phyloP scores from a whole-genome alignment of 2,113 vertebrate species.

The Tetrax tetrax region DNA sequence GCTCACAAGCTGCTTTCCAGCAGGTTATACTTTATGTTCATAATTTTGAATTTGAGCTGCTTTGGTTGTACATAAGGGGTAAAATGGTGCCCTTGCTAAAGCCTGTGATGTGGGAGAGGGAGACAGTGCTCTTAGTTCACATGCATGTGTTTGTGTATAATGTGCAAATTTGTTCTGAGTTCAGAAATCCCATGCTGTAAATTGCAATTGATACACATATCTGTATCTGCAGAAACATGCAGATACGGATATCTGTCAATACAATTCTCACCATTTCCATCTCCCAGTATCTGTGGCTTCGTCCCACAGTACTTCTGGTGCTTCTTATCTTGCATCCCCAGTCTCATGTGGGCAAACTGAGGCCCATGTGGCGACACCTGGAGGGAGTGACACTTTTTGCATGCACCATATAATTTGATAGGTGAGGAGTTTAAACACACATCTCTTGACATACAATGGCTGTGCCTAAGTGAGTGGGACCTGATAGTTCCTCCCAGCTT shows the following conservation, averaged over 20 bases:
- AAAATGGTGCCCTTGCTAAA: not conserved
- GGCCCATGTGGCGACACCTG: not conserved
- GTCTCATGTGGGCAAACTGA: not conserved
- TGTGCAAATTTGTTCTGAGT: not conserved
- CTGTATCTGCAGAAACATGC: not conserved
- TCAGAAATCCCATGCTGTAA: not conserved
- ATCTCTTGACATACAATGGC: not conserved
- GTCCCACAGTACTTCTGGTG: not conserved
- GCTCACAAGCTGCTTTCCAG: not conserved
- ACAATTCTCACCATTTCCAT: not conserved
- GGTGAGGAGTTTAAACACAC: not conserved
- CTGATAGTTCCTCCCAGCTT: not conserved
- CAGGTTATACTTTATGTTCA: not conserved
- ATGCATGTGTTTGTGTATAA: not conserved
- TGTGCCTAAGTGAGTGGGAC: not conserved
- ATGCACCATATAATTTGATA: not conserved
- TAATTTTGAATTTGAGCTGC: not conserved
- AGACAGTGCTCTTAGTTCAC: not conserved
- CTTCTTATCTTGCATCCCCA: not conserved
- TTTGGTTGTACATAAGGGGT: not conserved
- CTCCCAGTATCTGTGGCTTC: not conserved
- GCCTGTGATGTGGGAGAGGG: not conserved
- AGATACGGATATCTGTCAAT: not conserved
- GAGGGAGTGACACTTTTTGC: not conserved
- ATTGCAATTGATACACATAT: not conserved